Evolutionary conservation across 2,888 invertebrate genomes (phyloP).

Genomic region (Lacanobia wlatinum): DNA sequence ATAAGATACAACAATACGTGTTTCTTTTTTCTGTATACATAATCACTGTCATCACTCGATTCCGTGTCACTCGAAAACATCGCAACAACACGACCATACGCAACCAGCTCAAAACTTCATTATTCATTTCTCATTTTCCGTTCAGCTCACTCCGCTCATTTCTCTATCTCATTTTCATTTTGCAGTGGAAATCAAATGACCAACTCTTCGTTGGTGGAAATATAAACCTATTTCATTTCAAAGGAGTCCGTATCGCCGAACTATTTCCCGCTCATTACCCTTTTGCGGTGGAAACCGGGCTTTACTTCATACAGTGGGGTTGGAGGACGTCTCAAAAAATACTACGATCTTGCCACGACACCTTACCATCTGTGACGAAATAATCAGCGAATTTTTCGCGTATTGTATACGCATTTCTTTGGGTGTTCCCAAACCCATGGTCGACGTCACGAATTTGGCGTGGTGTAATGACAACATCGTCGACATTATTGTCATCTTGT

Average conservation of each 20-base stretch:
- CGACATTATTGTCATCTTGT: constrained; percentile 28
- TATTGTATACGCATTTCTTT: constrained; percentile 53
- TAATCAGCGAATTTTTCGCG: constrained; percentile 60
- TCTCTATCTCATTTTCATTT: no score
- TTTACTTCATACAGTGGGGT: no score
- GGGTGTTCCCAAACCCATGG: constrained; percentile 44
- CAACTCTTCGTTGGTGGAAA: neutral
- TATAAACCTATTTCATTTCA: no score
- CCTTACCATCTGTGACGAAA: constrained; percentile 52
- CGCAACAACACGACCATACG: constrained; percentile 38
- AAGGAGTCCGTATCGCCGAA: no score
- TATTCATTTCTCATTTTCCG: no score
- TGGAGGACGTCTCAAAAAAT: constrained; percentile 22
- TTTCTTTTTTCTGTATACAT: constrained; percentile 18
- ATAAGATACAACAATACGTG: constrained; percentile 36
- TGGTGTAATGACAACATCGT: constrained; percentile 56
- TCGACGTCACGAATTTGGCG: constrained; percentile 42
- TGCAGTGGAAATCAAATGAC: no score
- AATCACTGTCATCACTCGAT: neutral
- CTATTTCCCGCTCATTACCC: no score
- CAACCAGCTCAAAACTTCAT: constrained; percentile 37
- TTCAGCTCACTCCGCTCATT: no score
- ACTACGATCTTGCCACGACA: constrained; percentile 58
- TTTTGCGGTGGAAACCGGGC: no score
- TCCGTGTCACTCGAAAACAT: constrained; percentile 23